A percentile compares a stretch with the other conserved stretches of the same genome.
These are phyloP conservation scores for Ceratosolen fusciceps DNA, from an alignment of 1,140 invertebrate genomes.

Conservation along the genomic window DNA sequence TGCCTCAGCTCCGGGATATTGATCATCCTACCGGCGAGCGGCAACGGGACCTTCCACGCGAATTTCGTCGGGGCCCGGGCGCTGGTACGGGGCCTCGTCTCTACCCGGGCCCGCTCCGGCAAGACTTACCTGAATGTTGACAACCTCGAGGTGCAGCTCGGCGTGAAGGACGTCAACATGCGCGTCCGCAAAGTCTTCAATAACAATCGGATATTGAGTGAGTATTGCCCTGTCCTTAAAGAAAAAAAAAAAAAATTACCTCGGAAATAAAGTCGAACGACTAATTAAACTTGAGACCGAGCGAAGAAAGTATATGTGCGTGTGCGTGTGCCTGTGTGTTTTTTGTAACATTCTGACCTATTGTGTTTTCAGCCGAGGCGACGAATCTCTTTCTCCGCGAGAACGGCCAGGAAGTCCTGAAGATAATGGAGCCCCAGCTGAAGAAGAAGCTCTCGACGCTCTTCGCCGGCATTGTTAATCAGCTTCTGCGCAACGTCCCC, in stretches of 20 bases:
- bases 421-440: conserved; percentile 79
- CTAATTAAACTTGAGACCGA: no score
- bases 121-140: conserved; percentile 77
- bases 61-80: conserved; percentile 76
- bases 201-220: conserved; percentile 80
- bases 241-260: no score
- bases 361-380: conserved; percentile 75
- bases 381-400: conserved; percentile 81
- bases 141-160: conserved; percentile 75
- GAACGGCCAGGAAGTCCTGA: conserved; percentile 79
- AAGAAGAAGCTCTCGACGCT: conserved; percentile 76
- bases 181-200: conserved; percentile 78
- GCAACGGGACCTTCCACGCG: conserved; percentile 80
- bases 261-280: no score
- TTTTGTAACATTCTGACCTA: no score
- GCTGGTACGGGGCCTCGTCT: conserved; percentile 75
- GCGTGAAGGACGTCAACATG: conserved; percentile 78
- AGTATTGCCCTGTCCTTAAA: no score
- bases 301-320: no score
- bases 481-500: conserved; percentile 77
- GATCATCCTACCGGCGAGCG: conserved; percentile 80
- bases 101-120: conserved; percentile 66
- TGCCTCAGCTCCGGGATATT: conserved; percentile 75
- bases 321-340: no score
- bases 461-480: conserved; percentile 78